These are phyloP conservation scores for Hydrochoerus hydrochaeris DNA, from an alignment of 2,113 vertebrate species.

Conservation along the genomic window DNA sequence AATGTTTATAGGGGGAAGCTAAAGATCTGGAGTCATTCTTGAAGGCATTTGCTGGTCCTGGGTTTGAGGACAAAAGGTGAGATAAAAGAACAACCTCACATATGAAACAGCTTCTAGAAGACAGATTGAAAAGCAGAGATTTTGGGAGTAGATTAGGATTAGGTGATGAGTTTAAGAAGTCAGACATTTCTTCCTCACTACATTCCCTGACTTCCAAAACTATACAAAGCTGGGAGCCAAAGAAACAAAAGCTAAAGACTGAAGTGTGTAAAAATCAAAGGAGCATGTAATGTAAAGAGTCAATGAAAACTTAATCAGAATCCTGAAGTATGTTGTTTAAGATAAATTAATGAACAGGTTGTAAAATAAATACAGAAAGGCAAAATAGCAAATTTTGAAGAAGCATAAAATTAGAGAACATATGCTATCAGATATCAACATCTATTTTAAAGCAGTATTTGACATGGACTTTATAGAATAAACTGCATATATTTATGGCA, in stretches of 20 bases:
- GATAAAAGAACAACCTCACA: neutral
- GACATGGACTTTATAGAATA: neutral
- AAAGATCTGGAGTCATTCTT: neutral
- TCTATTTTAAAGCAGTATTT: neutral
- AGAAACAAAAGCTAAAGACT: neutral
- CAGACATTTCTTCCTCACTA: neutral
- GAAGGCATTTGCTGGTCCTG: neutral
- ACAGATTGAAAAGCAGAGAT: neutral
- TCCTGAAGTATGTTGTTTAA: neutral
- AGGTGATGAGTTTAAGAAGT: neutral
- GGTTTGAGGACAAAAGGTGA: neutral
- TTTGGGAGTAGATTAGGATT: neutral
- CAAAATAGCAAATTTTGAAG: neutral
- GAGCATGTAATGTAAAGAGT: neutral
- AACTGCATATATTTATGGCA: neutral
- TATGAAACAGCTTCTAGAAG: fast-evolving
- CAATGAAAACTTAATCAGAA: neutral
- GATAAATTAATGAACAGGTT: neutral
- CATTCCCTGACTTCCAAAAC: neutral
- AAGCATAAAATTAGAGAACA: neutral
- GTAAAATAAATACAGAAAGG: neutral
- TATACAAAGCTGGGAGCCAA: neutral
- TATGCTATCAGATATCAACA: neutral
- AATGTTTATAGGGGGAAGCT: neutral
- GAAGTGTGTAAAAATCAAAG: neutral